phyloP scores from a whole-genome alignment of 2,797 vertebrate genomes.

The Garrulus glandarius region DNA sequence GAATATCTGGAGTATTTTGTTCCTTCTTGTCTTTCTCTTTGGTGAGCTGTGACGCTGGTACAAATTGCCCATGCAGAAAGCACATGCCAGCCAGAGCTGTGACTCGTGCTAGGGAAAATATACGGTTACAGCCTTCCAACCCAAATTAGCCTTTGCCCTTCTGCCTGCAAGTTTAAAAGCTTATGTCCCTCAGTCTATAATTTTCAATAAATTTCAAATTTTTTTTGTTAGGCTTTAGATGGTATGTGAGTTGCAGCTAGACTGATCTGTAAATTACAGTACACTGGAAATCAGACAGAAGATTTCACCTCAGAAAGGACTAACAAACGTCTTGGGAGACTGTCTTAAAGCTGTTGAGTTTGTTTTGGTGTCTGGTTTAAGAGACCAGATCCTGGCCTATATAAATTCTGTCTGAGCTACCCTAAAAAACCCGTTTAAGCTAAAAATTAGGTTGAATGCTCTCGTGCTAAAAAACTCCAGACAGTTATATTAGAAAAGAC shows the following conservation, averaged over 20 bases:
- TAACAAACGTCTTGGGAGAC: neutral
- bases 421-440: neutral
- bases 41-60: accelerated
- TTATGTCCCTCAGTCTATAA: neutral
- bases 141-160: neutral
- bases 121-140: neutral
- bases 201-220: neutral
- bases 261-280: neutral
- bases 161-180: neutral
- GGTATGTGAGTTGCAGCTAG: neutral
- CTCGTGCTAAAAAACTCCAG: neutral
- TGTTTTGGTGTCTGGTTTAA: neutral
- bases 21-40: neutral
- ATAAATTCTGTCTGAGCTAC: neutral
- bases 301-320: neutral
- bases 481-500: neutral
- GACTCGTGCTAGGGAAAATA: neutral
- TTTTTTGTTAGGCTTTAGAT: neutral
- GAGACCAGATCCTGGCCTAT: neutral
- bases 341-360: neutral
- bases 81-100: neutral
- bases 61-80: neutral
- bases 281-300: neutral
- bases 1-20: neutral
- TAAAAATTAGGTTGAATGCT: neutral